phyloP scores from a whole-genome alignment of 1,140 invertebrate species.

The Platyura marginata region DNA sequence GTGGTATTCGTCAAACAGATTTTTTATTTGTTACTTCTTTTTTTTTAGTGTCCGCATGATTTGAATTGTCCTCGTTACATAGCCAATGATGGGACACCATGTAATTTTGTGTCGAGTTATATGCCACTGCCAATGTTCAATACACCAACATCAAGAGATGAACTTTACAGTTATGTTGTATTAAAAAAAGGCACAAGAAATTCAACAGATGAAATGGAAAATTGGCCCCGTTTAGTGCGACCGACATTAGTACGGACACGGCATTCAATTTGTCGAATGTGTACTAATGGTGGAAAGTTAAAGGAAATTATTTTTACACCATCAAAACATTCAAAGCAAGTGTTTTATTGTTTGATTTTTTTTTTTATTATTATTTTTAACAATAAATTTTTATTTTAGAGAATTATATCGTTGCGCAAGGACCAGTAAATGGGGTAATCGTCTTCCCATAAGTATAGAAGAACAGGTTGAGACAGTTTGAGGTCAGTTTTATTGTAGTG shows the following conservation, averaged over 20 bases:
- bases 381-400: slow-evolving; percentile 27
- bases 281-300: slow-evolving; percentile 53
- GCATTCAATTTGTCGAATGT: slow-evolving; percentile 60
- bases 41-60: slow-evolving; percentile 62
- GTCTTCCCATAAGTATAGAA: slow-evolving; percentile 32
- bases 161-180: slow-evolving; percentile 56
- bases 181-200: slow-evolving; percentile 52
- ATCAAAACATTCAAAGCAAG: slow-evolving; percentile 48
- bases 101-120: slow-evolving; percentile 56
- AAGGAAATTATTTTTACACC: slow-evolving; percentile 57
- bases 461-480: background rate
- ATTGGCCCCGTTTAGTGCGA: slow-evolving; percentile 63
- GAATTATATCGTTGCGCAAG: slow-evolving; percentile 46
- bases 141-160: slow-evolving; percentile 23
- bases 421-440: slow-evolving; percentile 51
- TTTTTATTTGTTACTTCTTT: slow-evolving; percentile 6
- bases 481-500: no score
- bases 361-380: slow-evolving; percentile 2
- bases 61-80: slow-evolving; percentile 45
- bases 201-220: slow-evolving; percentile 23
- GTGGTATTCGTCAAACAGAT: slow-evolving; percentile 4
- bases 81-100: slow-evolving; percentile 40
- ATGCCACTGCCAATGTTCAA: slow-evolving; percentile 30
- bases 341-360: slow-evolving; percentile 1
- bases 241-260: slow-evolving; percentile 40